Base-by-base conservation (phyloP, 2,113 vertebrate genomes). In the Megaceryle maxima region DNA sequence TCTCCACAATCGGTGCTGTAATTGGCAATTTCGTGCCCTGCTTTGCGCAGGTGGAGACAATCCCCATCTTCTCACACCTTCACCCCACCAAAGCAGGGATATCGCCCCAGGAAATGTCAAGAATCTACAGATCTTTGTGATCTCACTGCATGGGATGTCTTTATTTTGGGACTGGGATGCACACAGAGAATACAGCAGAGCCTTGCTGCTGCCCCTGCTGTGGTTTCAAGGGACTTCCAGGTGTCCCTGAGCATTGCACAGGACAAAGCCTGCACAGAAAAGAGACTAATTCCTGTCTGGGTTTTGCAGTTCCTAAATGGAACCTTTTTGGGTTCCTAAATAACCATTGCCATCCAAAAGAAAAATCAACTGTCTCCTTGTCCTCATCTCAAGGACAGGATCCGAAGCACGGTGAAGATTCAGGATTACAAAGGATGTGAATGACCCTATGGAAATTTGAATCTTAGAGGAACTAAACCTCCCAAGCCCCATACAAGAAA, bases 361-460 rank as follows among this genome's bases (percentile, higher is more conserved):
- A 50, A 44, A 25, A 4, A 5, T 6, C 39, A 20, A 50, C 6
- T 8, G 1, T 29, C 17, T 62, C 57, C 46, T 35, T 50, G 46
- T 50, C 18, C n/a, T 21, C 31, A 2, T 14, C 0, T 0, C 28
- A 19, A 0, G 24, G 46, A 11, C 2, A 41, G 26, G 85, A 55
- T 44, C 25, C 8, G 0, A 11, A 55, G 28, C 3, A 1, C 0
- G 3, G 22, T 14, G 76, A 21, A n/a, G n/a, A 4, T 13, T 43
- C 7, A 37, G 43, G 10, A 2, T 31, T 41, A 1, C 24, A 2
- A 64, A 33, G 19, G 13, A 13, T 21, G 19, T 1, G 14, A 20
- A 2, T 22, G 70, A 29, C 0, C 26, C 41, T 67, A 11, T 3
- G 51, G 37, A 74, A 75, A 64, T 2, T 18, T 11, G 26, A 43